Evolutionary conservation across 2,113 vertebrate genomes (phyloP).

Genomic region (Myotis lucifugus): DNA sequence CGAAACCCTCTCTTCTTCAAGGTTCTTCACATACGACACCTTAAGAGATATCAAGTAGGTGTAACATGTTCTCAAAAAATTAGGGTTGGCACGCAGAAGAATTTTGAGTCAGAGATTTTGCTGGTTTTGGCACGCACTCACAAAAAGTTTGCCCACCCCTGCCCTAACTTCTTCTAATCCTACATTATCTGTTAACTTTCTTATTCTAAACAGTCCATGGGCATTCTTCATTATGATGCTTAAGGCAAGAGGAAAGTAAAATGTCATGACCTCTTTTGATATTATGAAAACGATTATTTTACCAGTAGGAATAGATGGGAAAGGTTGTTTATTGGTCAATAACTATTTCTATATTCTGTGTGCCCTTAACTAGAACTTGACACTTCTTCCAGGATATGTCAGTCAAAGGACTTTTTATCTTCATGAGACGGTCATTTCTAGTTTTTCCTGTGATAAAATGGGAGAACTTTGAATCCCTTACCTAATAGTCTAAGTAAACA

Average conservation of each 20-base stretch:
- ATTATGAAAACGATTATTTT: constrained; percentile 74
- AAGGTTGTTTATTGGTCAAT: constrained; percentile 75
- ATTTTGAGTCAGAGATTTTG: too few relatives aligned
- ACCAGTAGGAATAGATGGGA: constrained; percentile 74
- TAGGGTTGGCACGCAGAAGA: too few relatives aligned
- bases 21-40: too few relatives aligned
- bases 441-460: constrained; percentile 42
- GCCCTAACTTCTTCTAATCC: constrained; percentile 77
- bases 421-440: constrained; percentile 56
- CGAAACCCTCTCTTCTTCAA: too few relatives aligned
- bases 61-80: too few relatives aligned
- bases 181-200: constrained; percentile 19
- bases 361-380: constrained; percentile 66
- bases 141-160: too few relatives aligned
- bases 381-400: constrained; percentile 41
- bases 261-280: constrained; percentile 76
- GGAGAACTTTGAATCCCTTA: constrained; percentile 45
- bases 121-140: too few relatives aligned
- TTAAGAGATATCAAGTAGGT: too few relatives aligned
- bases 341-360: constrained; percentile 72
- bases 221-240: constrained; percentile 78
- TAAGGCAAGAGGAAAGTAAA: constrained; percentile 75
- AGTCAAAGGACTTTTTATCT: constrained; percentile 56
- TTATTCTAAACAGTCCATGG: constrained; percentile 71
- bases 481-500: constrained; percentile 61